These are phyloP conservation scores for Drymonia ruficornis DNA, from an alignment of 2,888 invertebrate species.

Conservation along the genomic window DNA sequence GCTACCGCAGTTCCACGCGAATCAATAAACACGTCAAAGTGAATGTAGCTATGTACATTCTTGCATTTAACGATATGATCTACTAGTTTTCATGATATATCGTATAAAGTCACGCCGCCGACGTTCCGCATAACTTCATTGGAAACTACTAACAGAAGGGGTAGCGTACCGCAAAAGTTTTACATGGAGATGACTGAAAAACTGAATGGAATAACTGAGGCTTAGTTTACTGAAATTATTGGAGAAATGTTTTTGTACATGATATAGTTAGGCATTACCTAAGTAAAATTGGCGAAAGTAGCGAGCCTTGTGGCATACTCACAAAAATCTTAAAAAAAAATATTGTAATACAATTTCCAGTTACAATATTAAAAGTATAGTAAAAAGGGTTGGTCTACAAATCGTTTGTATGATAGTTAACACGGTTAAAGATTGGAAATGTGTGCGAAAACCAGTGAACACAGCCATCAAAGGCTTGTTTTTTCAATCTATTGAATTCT, in stretches of 20 bases:
- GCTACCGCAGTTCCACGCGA: not conserved
- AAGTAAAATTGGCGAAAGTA: too few species aligned
- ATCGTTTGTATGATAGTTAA: too few species aligned
- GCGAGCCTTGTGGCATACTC: too few species aligned
- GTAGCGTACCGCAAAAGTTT: constrained; percentile 34
- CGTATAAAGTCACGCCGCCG: constrained; percentile 52
- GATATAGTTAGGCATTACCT: too few species aligned
- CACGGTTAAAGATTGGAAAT: not conserved
- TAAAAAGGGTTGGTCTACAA: too few species aligned
- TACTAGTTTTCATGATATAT: constrained; percentile 55
- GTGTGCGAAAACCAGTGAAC: not conserved
- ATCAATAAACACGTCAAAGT: not conserved
- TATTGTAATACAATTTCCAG: too few species aligned
- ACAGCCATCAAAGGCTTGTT: not conserved
- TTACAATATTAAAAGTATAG: too few species aligned
- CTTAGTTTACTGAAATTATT: not conserved
- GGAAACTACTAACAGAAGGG: constrained; percentile 62
- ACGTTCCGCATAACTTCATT: constrained; percentile 82
- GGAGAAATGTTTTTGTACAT: too few species aligned
- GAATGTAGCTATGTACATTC: not conserved
- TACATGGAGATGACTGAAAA: constrained; percentile 38
- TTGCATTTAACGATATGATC: constrained; percentile 14
- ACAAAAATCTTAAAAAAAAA: too few species aligned
- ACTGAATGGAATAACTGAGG: constrained; percentile 18
- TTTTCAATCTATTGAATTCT: not conserved